Conservation (phyloP, 2,113 vertebrate species). For the Physeter macrocephalus region DNA sequence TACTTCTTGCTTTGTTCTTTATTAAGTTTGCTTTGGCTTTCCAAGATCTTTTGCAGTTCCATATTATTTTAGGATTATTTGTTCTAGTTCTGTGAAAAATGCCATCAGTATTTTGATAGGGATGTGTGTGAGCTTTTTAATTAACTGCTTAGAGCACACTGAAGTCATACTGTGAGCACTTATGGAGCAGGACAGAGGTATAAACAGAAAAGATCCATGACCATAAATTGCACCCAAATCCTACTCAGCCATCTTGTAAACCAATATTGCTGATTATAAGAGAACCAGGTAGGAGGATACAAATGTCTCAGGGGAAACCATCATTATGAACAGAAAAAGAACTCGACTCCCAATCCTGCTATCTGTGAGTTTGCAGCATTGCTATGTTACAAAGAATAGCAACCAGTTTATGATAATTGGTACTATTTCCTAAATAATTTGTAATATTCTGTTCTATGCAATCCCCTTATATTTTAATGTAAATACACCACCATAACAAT, state of each 20-base stretch:
- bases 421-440: not conserved
- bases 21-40: not conserved
- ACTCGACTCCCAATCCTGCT: not conserved
- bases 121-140: not conserved
- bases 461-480: not conserved
- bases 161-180: not conserved
- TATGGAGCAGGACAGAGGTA: not conserved
- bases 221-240: not conserved
- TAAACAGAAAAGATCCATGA: not conserved
- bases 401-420: not conserved
- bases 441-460: not conserved
- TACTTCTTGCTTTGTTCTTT: not conserved
- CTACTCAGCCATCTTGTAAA: not conserved
- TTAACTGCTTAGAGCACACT: not conserved
- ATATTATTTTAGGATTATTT: not conserved
- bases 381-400: not conserved
- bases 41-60: not conserved
- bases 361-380: not conserved
- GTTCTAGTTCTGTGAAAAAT: not conserved
- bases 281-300: too few relatives aligned
- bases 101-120: not conserved
- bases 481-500: not conserved
- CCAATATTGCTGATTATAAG: not conserved
- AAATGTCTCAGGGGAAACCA: not conserved
- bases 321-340: not conserved